phyloP scores from a whole-genome alignment of 1,140 invertebrate species.

The Trichonephila clavipes region DNA sequence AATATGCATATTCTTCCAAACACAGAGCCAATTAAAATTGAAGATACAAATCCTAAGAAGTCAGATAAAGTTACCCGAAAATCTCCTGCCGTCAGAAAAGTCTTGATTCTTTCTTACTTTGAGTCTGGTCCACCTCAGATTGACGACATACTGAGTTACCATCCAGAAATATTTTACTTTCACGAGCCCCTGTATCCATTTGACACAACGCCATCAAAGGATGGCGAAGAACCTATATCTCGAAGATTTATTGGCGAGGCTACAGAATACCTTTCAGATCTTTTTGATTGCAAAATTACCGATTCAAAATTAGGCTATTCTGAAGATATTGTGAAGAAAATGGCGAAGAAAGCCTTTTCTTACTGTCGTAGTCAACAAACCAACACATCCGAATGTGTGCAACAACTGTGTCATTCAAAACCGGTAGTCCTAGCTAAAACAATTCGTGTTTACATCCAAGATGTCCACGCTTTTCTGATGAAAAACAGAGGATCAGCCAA shows the following conservation, averaged over 20 bases:
- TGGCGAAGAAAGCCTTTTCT: neutral
- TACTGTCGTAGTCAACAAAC: neutral
- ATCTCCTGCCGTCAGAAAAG: neutral
- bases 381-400: constrained; percentile 56
- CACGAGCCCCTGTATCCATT: constrained; percentile 62
- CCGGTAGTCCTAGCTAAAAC: constrained; percentile 20
- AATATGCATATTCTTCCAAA: constrained; percentile 57
- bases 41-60: neutral
- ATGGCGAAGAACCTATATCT: constrained; percentile 64
- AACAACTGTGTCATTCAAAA: constrained; percentile 51
- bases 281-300: constrained; percentile 62
- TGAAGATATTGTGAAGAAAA: constrained; percentile 51
- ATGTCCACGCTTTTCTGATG: constrained; percentile 47
- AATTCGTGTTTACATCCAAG: constrained; percentile 68
- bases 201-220: constrained; percentile 22
- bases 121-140: constrained; percentile 16
- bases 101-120: constrained; percentile 67
- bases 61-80: neutral
- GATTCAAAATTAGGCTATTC: constrained; percentile 59
- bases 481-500: constrained; percentile 43
- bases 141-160: constrained; percentile 50
- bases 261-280: constrained; percentile 34
- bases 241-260: constrained; percentile 53
- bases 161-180: constrained; percentile 63
- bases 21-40: neutral